phyloP scores from a whole-genome alignment of 2,797 vertebrate species.

The Miichthys miiuy region DNA sequence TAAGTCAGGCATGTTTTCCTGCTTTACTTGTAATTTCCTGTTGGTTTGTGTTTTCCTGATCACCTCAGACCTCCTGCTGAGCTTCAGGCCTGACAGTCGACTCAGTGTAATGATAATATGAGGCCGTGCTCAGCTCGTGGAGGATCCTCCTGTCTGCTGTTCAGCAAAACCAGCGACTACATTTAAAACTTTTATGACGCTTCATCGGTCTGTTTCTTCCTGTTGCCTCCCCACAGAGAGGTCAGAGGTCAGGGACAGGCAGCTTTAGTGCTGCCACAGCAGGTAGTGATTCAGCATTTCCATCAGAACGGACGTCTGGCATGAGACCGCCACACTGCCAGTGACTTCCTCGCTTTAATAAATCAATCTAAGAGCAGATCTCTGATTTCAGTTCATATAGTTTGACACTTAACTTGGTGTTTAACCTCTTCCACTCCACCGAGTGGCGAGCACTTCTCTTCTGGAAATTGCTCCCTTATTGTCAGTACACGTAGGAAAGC shows the following conservation, averaged over 20 bases:
- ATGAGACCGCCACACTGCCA: neutral
- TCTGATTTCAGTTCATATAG: neutral
- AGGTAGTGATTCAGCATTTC: slow-evolving; percentile 12
- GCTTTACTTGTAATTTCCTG: slow-evolving; percentile 57
- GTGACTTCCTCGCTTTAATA: neutral
- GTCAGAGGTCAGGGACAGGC: slow-evolving; percentile 17
- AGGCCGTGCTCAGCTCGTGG: neutral
- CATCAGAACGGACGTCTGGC: neutral
- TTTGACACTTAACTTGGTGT: neutral
- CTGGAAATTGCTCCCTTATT: no score
- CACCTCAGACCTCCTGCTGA: neutral
- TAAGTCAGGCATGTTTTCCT: slow-evolving; percentile 11
- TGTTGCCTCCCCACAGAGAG: slow-evolving; percentile 7
- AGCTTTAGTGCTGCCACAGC: neutral
- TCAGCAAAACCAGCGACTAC: neutral
- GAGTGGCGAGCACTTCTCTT: no score
- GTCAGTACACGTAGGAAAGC: no score
- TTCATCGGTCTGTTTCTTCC: neutral
- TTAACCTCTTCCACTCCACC: no score
- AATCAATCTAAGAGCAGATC: no score
- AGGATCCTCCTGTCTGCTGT: neutral
- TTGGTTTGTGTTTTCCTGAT: slow-evolving; percentile 23
- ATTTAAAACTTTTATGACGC: neutral
- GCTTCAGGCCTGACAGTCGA: slow-evolving; percentile 11
- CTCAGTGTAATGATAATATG: neutral